Evolutionary conservation across 2,888 invertebrate genomes (phyloP), one percentile per base, ranked within the genome.

Genomic region (Microctonus aethiopoides): DNA sequence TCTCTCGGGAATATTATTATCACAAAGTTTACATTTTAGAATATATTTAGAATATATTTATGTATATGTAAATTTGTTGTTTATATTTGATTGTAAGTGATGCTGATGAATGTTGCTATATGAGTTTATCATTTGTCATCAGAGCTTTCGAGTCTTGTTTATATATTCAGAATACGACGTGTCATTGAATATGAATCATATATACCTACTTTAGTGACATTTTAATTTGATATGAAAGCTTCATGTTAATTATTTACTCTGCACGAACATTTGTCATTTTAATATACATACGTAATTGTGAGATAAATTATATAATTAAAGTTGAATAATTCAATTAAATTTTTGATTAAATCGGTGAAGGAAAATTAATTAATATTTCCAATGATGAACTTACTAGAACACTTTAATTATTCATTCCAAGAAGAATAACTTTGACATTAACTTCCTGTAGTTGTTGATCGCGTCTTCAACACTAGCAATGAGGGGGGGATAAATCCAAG

Each of bases 401-500:
- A 16, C 46, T 7, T 46, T 46, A 46, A 46, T 46, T 46, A 46
- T 46, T 46, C 46, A 46, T 46, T n/a, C 46, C 46, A 46, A 46
- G 46, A 46, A 46, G 46, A 16, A 46, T 46, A 46, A 46, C 16
- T 46, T 46, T 46, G 46, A 46, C 24, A 46, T 26, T 26, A 62
- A 46, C 46, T 62, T 46, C 29, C 20, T 41, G 24, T 46, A 41
- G 46, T 41, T 46, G 39, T 46, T 62, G 62, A 62, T 51, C 62
- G 62, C 29, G n/a, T n/a, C 62, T 29, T 67, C 57, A 36, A 41
- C 56, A 36, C n/a, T 32, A 54, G 46, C 32, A 24, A 62, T 68
- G 51, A 46, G 34, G 51, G 51, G 56, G 34, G 57, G 54, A 41
- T n/a, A n/a, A 65, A 57, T 46, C 16, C 71, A 68, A 71, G 71